Evolutionary conservation across 1,140 invertebrate species (phyloP).

Genomic region (Scaptomyza pallida): DNA sequence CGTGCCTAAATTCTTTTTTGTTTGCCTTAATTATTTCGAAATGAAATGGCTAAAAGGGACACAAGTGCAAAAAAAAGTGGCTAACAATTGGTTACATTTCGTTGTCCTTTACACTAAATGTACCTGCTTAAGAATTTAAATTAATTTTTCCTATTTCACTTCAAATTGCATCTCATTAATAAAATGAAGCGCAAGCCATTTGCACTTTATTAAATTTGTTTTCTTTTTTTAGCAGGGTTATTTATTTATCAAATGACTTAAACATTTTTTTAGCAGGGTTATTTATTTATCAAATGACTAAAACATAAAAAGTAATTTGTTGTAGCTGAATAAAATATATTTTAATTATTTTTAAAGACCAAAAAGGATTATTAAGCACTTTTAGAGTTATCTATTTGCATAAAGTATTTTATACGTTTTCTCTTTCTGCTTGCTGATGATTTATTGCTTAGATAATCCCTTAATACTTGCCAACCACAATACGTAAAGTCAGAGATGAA

Average conservation of each 20-base stretch:
- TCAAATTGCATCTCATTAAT: neutral
- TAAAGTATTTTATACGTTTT: no score
- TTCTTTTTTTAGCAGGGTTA: neutral
- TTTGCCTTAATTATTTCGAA: slow-evolving; percentile 70
- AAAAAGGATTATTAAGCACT: no score
- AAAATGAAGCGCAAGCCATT: neutral
- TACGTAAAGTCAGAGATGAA: neutral
- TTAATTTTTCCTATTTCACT: neutral
- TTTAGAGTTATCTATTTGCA: no score
- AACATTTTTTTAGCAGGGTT: no score
- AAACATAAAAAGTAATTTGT: no score
- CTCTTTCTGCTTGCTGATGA: neutral
- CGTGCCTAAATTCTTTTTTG: slow-evolving; percentile 69
- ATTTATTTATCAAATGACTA: no score
- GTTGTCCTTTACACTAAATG: neutral
- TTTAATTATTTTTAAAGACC: no score
- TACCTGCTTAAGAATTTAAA: slow-evolving; percentile 29
- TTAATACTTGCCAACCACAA: slow-evolving; percentile 1
- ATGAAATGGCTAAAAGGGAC: slow-evolving; percentile 64
- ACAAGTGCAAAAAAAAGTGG: slow-evolving; percentile 40
- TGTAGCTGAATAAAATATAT: no score
- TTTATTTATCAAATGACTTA: no score
- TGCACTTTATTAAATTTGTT: slow-evolving; percentile 4
- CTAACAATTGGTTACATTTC: slow-evolving; percentile 51
- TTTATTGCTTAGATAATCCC: slow-evolving; percentile 10